Evolutionary conservation across 2,797 vertebrate genomes (phyloP), one percentile per base, ranked within the genome.

Genomic region (Anguilla pacifica): DNA sequence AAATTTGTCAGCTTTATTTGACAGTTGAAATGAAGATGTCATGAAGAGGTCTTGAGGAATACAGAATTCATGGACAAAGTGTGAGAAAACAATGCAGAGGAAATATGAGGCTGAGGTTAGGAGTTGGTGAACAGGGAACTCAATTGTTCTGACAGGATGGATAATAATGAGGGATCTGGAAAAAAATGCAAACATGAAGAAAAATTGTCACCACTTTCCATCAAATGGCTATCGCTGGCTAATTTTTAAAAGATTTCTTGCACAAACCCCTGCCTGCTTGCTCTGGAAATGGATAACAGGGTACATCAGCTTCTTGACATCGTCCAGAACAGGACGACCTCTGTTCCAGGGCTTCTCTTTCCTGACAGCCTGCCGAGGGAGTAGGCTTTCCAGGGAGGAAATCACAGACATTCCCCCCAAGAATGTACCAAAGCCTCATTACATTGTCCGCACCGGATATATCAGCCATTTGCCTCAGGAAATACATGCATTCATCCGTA

Each of bases 341-440:
- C 79, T 83, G 79, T 53, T 83, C 79, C 43, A 53, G 79, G 17
- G 72, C 72, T 77, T 77, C 82, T 83, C 81, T n/a, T 83, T 83
- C 46, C 53, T 83, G 82, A 55, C 22, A 53, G 28, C 19, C 83
- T 28, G 77, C 86, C 79, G 79, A 53, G 74, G 61, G 79, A 87
- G 55, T 55, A 83, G 64, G 51, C 43, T 46, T 83, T 83, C 61
- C 39, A 83, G 59, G 17, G 57, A 87, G 86, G 86, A 83, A 87
- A 83, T 83, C 57, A 81, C 86, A 43, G 49, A 35, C 61, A 86
- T 82, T 59, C 86, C 86, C 53, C 86, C 25, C 55, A 77, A 57
- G 55, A 82, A 61, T 31, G 39, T 17, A 83, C 39, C 79, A 49
- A 81, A 83, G 72, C 39, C 39, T 81, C 82, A 82, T 55, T 64